Evolutionary conservation across 2,888 invertebrate species (phyloP), one percentile per base, ranked within the genome.

Genomic region (Iphiclides podalirius): DNA sequence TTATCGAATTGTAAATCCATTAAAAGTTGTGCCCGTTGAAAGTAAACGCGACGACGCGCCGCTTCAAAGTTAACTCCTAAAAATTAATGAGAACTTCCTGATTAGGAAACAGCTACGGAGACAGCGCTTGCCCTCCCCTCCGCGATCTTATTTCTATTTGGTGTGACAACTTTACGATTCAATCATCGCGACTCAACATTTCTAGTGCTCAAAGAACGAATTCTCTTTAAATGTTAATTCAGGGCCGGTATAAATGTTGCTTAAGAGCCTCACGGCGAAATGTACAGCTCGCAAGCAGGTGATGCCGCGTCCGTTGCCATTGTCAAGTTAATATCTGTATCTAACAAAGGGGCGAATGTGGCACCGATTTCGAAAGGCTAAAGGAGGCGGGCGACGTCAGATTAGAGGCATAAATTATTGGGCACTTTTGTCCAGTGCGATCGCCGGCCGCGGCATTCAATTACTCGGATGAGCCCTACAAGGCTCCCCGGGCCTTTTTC

Each of bases 321-420:
- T 73, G 75, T 74, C 62, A 65, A 71, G 72, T 79, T 79, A 75
- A 85, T 83, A 83, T 81, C 76, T 76, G 72, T 72, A 76, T 73
- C 68, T 69, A 66, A 80, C 77, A 81, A 79, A 79, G 70, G 69
- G 70, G 69, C 64, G 66, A 73, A 74, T 70, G 74, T 70, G 75
- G 68, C 70, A 62, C 64, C 67, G 68, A 77, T 78, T 69, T 72
- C 68, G 72, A 82, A 51, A 82, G 81, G 82, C 72, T n/a, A n/a
- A n/a, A n/a, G n/a, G 77, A 75, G 80, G 72, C 72, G 71, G 69
- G 72, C 69, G 55, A 64, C 73, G 87, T 87, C 87, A 83, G 88
- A 88, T 88, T 88, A 87, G 85, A 79, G 69, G 85, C 79, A 87
- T 88, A 87, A 87, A 87, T 88, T 88, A 88, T 88, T 86, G 74